Conservation (phyloP, 2,888 invertebrate species). For the Crepidodera aurea region DNA sequence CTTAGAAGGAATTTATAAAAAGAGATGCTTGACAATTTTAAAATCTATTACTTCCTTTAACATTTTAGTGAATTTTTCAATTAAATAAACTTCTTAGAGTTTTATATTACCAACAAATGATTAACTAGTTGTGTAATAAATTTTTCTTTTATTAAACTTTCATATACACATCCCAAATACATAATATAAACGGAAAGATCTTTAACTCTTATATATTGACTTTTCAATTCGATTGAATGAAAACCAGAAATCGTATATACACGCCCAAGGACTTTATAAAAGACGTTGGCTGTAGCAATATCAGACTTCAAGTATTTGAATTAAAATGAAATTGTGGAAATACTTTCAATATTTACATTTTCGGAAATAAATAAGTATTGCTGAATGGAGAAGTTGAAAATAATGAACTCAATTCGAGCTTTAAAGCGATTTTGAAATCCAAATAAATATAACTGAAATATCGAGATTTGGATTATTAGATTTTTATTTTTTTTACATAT, state of each 20-base stretch:
- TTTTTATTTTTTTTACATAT: no score
- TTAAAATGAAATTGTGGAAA: slow-evolving; percentile 8
- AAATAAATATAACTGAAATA: no score
- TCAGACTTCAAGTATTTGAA: slow-evolving; percentile 5
- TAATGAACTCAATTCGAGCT: not conserved
- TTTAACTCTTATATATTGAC: not conserved
- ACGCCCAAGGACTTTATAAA: not conserved
- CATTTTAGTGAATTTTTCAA: no score
- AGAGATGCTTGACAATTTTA: no score
- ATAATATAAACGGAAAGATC: not conserved
- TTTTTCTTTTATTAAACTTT: not conserved
- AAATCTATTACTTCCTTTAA: no score
- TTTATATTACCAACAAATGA: no score
- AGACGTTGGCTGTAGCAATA: slow-evolving; percentile 1
- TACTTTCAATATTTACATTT: slow-evolving; percentile 8
- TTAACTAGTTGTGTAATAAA: no score
- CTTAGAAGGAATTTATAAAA: no score
- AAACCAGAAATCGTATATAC: not conserved
- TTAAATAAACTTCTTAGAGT: no score
- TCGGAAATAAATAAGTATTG: slow-evolving; percentile 7
- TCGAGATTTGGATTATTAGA: no score
- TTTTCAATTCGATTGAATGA: not conserved
- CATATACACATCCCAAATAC: not conserved
- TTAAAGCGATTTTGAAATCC: not conserved
- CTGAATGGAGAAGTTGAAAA: not conserved